Base-by-base conservation (phyloP, 2,797 vertebrate species). In the Strix occidentalis region DNA sequence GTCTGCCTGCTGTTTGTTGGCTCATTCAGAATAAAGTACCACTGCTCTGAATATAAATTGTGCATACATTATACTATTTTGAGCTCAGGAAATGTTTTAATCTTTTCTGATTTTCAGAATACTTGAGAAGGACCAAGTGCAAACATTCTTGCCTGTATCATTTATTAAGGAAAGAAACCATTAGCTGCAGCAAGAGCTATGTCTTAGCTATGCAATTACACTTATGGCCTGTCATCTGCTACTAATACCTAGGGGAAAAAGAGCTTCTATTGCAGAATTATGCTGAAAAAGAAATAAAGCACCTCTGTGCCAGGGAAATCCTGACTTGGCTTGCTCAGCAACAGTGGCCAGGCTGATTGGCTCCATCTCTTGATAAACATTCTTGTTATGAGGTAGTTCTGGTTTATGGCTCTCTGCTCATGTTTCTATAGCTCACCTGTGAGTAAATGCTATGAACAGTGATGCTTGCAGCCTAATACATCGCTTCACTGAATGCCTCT, bases 91-190 rank as follows among this genome's bases (percentile, higher is more conserved):
- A 89, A 86, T 5, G 28, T 50, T 93, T 79, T 31, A 23, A 16
- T 90, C 41, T 93, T 64, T 64, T 74, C 57, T 3, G 28, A 71
- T 95, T 88, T 86, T 88, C n/a, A 16, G 72, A 78, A 68, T 26
- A 37, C 61, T 86, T 71, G 65, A 69, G 68, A 85, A 89, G 75
- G 71, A 83, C 51, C 35, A 45, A 89, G 51, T 68, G 80, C 65
- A 91, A 93, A 89, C n/a, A 51, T 91, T 82, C 68, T 82, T 85
- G 84, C 33, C 84, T 90, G 51, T 69, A 75, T 83, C 68, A 84
- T 84, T 93, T 91, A 33, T 28, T 29, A 53, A 83, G 88, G 64
- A 78, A 94, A 86, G 72, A 75, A 93, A 31, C 53, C 60, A 77
- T 83, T 51, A 95, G 56, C 75, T 91, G 46, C 75, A 87, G 87